Evolutionary conservation across 2,797 vertebrate genomes (phyloP).

Genomic region (Silurus aristotelis): DNA sequence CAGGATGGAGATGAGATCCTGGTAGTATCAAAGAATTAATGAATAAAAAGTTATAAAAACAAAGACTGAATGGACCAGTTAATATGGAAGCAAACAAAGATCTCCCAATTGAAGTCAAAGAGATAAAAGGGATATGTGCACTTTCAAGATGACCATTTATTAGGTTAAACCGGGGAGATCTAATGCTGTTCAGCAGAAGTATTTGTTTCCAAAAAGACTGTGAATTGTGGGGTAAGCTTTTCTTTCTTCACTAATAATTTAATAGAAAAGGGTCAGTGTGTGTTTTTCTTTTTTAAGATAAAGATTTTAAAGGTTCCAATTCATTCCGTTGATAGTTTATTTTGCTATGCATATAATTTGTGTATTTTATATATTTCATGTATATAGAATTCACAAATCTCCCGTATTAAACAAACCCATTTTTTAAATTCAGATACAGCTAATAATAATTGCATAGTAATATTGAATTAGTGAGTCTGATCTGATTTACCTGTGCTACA

Average conservation of each 20-base stretch:
- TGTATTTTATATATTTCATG: not conserved
- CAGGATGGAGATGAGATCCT: conserved; percentile 93
- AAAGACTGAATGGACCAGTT: not conserved
- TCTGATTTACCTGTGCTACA: not conserved
- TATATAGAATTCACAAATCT: not conserved
- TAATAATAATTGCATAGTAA: not conserved
- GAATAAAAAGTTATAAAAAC: conserved; percentile 18
- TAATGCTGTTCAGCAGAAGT: not conserved
- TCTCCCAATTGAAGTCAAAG: conserved; percentile 19
- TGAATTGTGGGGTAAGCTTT: conserved; percentile 8
- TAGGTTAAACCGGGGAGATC: not conserved
- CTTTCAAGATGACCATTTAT: not conserved
- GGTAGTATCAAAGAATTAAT: conserved; percentile 79
- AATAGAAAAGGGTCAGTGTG: not conserved
- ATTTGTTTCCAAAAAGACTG: conserved; percentile 13
- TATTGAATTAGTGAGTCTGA: not conserved
- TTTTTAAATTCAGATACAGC: not conserved
- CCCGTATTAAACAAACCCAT: not conserved
- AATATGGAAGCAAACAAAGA: not conserved
- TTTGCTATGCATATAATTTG: not conserved
- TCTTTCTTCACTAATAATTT: not conserved
- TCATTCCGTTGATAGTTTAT: conserved; percentile 5
- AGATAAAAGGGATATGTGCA: not conserved
- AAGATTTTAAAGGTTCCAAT: not conserved
- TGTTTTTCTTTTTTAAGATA: not conserved